Conservation (phyloP, 2,113 vertebrate genomes). For the Sus scrofa region DNA sequence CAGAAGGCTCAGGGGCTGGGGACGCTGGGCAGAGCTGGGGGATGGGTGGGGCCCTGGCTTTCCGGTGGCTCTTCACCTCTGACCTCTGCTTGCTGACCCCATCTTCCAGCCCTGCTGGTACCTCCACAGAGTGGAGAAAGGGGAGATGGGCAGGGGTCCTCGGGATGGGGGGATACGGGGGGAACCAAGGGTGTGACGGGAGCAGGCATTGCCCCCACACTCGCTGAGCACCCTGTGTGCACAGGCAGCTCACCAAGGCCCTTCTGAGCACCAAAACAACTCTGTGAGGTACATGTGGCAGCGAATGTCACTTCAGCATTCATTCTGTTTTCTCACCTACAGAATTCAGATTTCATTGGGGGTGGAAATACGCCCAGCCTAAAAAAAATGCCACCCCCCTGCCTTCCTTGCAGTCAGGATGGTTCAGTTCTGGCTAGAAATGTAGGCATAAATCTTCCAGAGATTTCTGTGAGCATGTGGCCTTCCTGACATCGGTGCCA, state of each 20-base stretch:
- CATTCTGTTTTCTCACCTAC: background rate
- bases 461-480: background rate
- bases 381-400: background rate
- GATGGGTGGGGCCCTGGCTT: background rate
- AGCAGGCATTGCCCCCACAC: background rate
- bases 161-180: background rate
- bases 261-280: background rate
- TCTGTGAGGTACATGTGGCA: rapidly evolving
- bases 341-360: background rate
- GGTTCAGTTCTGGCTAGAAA: background rate
- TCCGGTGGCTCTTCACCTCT: background rate
- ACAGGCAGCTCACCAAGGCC: background rate
- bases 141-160: background rate
- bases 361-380: background rate
- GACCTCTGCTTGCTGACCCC: background rate
- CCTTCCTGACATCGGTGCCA: background rate
- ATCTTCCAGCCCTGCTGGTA: background rate
- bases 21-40: background rate
- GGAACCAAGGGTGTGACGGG: background rate
- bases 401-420: background rate
- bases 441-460: background rate
- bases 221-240: background rate
- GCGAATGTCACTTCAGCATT: background rate
- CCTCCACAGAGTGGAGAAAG: background rate
- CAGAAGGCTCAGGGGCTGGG: background rate